Conservation (phyloP, 53 echinoderm and acorn worm species). For the Actinopyga echinites region DNA sequence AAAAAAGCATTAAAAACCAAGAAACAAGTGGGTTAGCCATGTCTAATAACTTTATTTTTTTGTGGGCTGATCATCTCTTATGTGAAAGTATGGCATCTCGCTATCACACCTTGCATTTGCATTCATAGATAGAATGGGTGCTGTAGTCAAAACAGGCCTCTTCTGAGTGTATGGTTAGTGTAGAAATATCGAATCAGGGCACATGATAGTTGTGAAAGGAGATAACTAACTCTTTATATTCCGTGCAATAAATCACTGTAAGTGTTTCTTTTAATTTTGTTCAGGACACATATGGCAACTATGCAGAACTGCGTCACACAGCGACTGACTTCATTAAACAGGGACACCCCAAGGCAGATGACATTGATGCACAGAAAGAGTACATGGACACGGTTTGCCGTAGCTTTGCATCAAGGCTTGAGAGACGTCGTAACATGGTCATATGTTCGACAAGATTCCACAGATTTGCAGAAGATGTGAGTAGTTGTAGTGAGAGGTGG, state of each 20-base stretch:
- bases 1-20: too few species aligned
- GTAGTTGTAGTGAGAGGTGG: background rate
- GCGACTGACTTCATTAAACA: constrained; percentile 85
- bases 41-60: too few species aligned
- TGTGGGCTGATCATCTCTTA: too few species aligned
- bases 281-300: constrained; percentile 95
- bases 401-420: constrained; percentile 87
- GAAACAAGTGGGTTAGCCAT: too few species aligned
- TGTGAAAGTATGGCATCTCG: too few species aligned
- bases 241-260: too few species aligned
- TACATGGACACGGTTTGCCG: constrained; percentile 94
- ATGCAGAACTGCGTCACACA: constrained; percentile 89
- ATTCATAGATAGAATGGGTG: too few species aligned
- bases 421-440: constrained; percentile 83
- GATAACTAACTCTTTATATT: background rate
- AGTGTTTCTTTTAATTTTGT: background rate
- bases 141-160: too few species aligned
- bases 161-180: too few species aligned
- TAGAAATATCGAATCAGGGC: too few species aligned
- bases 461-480: constrained; percentile 85
- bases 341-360: constrained; percentile 78
- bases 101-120: too few species aligned
- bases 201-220: too few species aligned
- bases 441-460: constrained; percentile 95
- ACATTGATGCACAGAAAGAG: constrained; percentile 86